Evolutionary conservation across 1,140 invertebrate genomes (phyloP), one percentile per base, ranked within the genome.

Genomic region (Drosophila aff.): DNA sequence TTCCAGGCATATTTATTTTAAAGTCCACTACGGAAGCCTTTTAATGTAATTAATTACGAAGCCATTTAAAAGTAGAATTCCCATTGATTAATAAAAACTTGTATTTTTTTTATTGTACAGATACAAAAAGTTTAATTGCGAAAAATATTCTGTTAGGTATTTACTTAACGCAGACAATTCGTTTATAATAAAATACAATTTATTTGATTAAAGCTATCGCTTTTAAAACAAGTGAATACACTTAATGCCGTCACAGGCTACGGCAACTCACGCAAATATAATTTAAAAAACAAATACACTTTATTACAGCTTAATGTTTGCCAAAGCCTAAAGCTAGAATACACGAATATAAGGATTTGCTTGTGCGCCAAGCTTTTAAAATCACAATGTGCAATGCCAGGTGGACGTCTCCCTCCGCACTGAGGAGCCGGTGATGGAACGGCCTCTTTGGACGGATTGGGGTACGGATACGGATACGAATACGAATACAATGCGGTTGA

Each of bases 371-470:
- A 63, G 49, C 68, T 36, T 61, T 59, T 47, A 46, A 76, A 76
- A 76, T 76, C 74, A 76, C 74, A 76, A 66, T 66, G 61, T 76
- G 74, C 71, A 66, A 53, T 59, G 23, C 16, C 61, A 59, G 49
- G 38, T 18, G 21, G 31, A 26, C 38, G 47, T 6, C 15, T 52
- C 9, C 46, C 26, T 11, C 10, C 43, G 31, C 26, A 47, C 43
- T 26, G 8, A 49, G 16, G 49, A 36, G 23, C 18, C 26, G 38
- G 23, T 44, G 18, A 46, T 13, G 40, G 2, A 59, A 55, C 33
- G 36, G 15, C 26, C 44, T 53, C 66, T 16, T 43, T 52, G 53
- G 55, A 58, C 36, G 55, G 36, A 58, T 58, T 11, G 4, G 21
- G 33, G 23, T n/a, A 9, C 18, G 28, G 11, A 59, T 15, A 44